A percentile compares a stretch with the other conserved stretches of the same genome.
Evolutionary conservation across 2,888 invertebrate genomes (phyloP).

Genomic region (Athripsodes cinereus): DNA sequence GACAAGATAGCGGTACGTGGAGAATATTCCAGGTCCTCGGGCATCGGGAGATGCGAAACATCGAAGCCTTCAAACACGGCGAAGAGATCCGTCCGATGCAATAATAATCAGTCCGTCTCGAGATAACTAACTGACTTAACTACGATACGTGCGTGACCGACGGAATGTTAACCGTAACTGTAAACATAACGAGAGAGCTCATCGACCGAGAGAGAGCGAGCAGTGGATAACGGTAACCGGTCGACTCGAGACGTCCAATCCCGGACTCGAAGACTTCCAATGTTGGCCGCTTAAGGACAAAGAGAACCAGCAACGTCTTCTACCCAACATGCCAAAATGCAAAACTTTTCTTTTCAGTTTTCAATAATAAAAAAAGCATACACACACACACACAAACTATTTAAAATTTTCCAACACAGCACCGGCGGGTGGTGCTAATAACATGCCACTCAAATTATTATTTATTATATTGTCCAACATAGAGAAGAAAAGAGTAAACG

Average conservation of each 20-base stretch:
- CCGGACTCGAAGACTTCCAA: conserved; percentile 20
- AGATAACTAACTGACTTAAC: not conserved
- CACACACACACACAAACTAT: not conserved
- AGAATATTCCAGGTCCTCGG: not conserved
- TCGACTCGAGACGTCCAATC: not conserved
- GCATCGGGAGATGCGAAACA: conserved; percentile 1
- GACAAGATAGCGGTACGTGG: not conserved
- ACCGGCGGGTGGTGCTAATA: not conserved
- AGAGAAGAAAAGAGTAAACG: not conserved
- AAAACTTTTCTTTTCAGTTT: too few species aligned
- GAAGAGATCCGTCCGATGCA: not conserved
- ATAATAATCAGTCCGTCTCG: not conserved
- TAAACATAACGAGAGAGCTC: conserved; percentile 20
- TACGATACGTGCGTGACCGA: conserved; percentile 33
- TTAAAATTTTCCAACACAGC: not conserved
- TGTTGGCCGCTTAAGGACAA: conserved; percentile 28
- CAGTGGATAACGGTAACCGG: conserved; percentile 38
- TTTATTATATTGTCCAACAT: too few species aligned
- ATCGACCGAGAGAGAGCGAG: conserved; percentile 34
- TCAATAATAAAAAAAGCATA: not conserved
- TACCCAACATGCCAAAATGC: not conserved
- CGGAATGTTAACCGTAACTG: conserved; percentile 26
- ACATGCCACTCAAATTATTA: not conserved
- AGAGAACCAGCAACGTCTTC: not conserved
- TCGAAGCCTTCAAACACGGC: not conserved